phyloP scores from a whole-genome alignment of 2,888 invertebrate species.

The Acronicta leporina region DNA sequence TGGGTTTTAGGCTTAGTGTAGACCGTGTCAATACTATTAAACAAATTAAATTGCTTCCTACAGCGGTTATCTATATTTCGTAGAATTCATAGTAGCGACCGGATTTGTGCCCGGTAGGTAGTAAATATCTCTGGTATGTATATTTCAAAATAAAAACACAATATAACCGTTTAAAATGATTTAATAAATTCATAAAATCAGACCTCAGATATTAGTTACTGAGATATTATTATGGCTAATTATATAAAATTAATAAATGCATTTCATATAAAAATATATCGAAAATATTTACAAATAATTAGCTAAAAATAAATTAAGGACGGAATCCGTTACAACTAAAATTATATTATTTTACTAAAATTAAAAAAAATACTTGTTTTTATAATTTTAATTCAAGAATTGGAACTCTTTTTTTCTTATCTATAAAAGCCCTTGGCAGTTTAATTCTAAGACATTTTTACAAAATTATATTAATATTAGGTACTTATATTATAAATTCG shows the following conservation, averaged over 20 bases:
- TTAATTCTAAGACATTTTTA: constrained; percentile 46
- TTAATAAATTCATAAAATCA: constrained; percentile 63
- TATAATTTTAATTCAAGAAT: constrained; percentile 25
- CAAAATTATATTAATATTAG: constrained; percentile 40
- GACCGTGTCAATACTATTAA: no score
- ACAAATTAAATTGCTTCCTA: no score
- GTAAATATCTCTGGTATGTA: background rate
- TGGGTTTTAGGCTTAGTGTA: no score
- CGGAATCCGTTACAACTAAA: constrained; percentile 53
- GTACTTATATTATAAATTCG: constrained; percentile 55
- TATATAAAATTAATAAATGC: constrained; percentile 80
- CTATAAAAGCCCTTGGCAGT: constrained; percentile 42
- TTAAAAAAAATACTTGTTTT: constrained; percentile 21
- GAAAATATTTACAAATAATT: constrained; percentile 68
- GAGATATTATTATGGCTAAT: constrained; percentile 71
- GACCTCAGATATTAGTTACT: constrained; percentile 44
- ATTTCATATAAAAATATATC: constrained; percentile 57
- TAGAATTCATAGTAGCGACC: no score
- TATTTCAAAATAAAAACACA: constrained; percentile 20
- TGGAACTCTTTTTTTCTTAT: constrained; percentile 35
- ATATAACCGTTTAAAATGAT: constrained; percentile 50
- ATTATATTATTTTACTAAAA: constrained; percentile 32
- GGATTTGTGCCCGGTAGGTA: no score
- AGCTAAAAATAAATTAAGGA: constrained; percentile 67
- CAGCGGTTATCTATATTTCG: no score